phyloP scores from a whole-genome alignment of 2,113 vertebrate genomes.

The Micromys minutus region DNA sequence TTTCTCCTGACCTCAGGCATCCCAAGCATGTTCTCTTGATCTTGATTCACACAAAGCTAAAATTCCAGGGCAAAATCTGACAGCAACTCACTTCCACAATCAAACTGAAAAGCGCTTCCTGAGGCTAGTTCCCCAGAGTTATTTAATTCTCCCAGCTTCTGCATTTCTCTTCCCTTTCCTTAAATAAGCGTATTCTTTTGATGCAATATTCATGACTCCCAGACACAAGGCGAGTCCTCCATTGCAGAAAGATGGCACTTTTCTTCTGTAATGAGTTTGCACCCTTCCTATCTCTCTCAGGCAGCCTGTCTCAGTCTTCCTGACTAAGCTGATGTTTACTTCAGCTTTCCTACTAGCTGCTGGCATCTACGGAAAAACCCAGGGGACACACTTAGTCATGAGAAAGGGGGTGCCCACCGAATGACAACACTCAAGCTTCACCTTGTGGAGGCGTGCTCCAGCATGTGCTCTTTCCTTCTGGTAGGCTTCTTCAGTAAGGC shows the following conservation, averaged over 20 bases:
- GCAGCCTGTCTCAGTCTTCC: not conserved
- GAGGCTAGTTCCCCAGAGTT: constrained; percentile 61
- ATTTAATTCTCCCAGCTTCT: constrained; percentile 67
- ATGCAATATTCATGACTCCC: constrained; percentile 71
- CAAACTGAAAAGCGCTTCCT: constrained; percentile 63
- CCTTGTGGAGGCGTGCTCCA: accelerated
- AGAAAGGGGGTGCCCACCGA: not conserved
- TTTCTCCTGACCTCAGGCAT: constrained; percentile 6
- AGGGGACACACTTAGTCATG: not conserved
- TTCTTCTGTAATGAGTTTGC: constrained; percentile 50
- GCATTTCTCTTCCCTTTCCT: constrained; percentile 55
- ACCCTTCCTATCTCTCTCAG: not conserved
- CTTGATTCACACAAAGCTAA: constrained; percentile 42
- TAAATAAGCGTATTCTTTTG: constrained; percentile 69
- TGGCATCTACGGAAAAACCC: not conserved
- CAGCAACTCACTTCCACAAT: constrained; percentile 54
- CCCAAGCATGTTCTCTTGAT: constrained; percentile 58
- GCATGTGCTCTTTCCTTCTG: not conserved
- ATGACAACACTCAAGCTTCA: no score
- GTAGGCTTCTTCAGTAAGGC: not conserved
- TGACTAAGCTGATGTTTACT: not conserved
- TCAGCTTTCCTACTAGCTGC: not conserved
- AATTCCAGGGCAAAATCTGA: constrained; percentile 53
- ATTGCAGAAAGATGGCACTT: constrained; percentile 35
- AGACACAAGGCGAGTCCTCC: constrained; percentile 50